Base-by-base conservation (phyloP, 1,140 invertebrate species). In the Trichonephila clavata region DNA sequence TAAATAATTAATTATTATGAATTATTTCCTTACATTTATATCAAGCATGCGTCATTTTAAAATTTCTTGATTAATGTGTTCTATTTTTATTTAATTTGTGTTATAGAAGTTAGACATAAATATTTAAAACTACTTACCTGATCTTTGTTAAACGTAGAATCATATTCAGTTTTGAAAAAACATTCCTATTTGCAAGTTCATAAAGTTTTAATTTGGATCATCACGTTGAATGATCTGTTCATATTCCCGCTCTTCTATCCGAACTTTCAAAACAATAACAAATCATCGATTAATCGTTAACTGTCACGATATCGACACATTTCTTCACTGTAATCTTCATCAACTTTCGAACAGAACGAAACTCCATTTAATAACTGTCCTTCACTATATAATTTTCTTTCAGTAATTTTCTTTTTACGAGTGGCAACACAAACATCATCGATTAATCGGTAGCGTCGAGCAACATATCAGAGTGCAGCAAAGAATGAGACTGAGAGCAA, bases 351-450 rank as follows among this genome's bases (percentile, higher is more conserved):
- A 59, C 43, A 6, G 4, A 57, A 2, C 20, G 13, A 57, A 83
- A 83, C 81, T 57, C 21, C 43, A 24, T 83, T 57, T 59, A 50
- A 83, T n/a, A 57, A 83, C 13, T n/a, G 18, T 57, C 21, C 8
- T 57, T 39, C 24, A 18, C 27, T 59, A 57, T 83, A 50, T 50
- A 59, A 59, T 83, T 83, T 83, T 83, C 81, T 59, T 24, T 27
- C 81, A 18, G 32, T 32, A 24, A 32, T 87, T 43, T n/a, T 63
- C 14, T 43, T 87, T 43, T 65, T n/a, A 87, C 24, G 60, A 8
- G 59, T 63, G 60, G 60, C 86, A 87, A 87, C 86, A 87, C 32
- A 63, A 87, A 87, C 21, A 63, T 87, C 86, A 87, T 87, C 86
- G 86, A 87, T 87, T 61, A 87, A 87, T 87, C 61, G 86, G 27